These are phyloP conservation scores for Scytalopus superciliaris DNA, from an alignment of 2,113 vertebrate species.

Conservation along the genomic window DNA sequence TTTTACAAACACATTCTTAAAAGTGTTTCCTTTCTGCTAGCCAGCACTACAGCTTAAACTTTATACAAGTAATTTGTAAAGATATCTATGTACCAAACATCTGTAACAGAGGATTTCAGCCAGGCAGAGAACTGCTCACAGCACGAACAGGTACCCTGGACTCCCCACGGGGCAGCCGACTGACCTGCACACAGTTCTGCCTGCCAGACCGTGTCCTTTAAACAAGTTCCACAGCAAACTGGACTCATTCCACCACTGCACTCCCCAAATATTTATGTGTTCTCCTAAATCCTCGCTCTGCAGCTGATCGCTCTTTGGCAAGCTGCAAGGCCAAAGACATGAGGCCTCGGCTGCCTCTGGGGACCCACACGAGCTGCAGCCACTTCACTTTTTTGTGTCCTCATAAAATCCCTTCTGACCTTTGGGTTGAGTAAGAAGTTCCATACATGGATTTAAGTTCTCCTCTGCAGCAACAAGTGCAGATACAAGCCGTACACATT, in stretches of 20 bases:
- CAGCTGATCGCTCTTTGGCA: background rate
- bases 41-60: background rate
- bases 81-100: background rate
- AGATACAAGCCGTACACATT: background rate
- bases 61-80: background rate
- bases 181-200: background rate
- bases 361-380: background rate
- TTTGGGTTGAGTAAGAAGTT: background rate
- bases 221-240: background rate
- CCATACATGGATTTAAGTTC: background rate
- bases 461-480: background rate
- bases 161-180: background rate
- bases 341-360: background rate
- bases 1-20: background rate
- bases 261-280: constrained; percentile 23
- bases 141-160: background rate
- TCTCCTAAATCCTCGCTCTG: background rate
- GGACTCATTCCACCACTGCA: background rate
- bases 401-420: background rate
- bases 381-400: background rate
- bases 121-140: background rate
- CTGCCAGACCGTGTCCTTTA: background rate
- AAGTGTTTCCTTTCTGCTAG: background rate
- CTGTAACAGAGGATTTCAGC: background rate
- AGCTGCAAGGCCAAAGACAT: background rate